A percentile compares a stretch with the other conserved stretches of the same genome.
These are phyloP conservation scores for Incurvaria masculella DNA, from an alignment of 2,888 invertebrate genomes.

Conservation along the genomic window DNA sequence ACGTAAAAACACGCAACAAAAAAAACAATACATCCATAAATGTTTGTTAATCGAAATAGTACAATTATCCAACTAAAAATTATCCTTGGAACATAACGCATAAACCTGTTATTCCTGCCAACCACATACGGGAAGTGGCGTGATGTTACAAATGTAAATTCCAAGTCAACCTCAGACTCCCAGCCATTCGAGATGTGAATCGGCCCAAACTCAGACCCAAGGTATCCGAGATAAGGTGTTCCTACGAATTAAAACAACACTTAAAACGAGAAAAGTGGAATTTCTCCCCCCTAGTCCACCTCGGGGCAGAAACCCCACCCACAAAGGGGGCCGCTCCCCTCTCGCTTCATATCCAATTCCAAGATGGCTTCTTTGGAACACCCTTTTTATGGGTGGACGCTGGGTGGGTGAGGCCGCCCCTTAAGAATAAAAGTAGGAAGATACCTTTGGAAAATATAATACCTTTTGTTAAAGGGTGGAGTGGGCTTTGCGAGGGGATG, in stretches of 20 bases:
- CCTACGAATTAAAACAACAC: conserved; percentile 56
- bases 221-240: conserved; percentile 56
- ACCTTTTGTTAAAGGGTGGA: background rate
- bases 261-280: conserved; percentile 47
- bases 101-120: too few relatives aligned
- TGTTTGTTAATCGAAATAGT: too few relatives aligned
- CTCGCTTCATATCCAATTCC: conserved; percentile 30
- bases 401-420: conserved; percentile 34
- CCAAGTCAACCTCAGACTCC: too few relatives aligned
- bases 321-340: conserved; percentile 22
- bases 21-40: too few relatives aligned
- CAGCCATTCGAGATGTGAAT: background rate
- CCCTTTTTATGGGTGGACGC: conserved; percentile 42
- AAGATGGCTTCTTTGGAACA: conserved; percentile 50
- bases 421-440: conserved; percentile 49
- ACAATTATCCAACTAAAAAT: too few relatives aligned
- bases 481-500: background rate
- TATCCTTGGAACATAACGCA: too few relatives aligned
- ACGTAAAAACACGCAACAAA: too few relatives aligned
- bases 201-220: conserved; percentile 6
- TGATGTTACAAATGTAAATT: too few relatives aligned
- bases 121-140: too few relatives aligned
- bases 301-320: conserved; percentile 7
- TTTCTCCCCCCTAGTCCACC: conserved; percentile 22
- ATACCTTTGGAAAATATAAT: background rate